phyloP scores from a whole-genome alignment of 2,888 invertebrate genomes.

The Tenthredo distinguenda region DNA sequence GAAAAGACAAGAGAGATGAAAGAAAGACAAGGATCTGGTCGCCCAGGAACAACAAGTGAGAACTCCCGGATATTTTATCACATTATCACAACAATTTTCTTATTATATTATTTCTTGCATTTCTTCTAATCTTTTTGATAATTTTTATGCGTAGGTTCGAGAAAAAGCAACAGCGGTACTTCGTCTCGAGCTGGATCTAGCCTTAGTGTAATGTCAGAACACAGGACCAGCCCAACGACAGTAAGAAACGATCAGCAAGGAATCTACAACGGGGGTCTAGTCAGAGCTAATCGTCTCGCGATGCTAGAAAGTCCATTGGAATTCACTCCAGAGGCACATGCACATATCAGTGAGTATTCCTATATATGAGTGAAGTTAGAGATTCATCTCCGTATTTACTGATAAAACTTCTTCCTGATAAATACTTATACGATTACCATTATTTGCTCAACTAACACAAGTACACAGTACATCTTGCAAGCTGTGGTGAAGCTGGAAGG shows the following conservation, averaged over 20 bases:
- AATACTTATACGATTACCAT: not conserved
- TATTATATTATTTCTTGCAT: not conserved
- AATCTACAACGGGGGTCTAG: slow-evolving; percentile 62
- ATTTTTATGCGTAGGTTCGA: slow-evolving; percentile 75
- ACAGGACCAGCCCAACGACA: slow-evolving; percentile 72
- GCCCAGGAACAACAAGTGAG: slow-evolving; percentile 77
- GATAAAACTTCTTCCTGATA: not conserved
- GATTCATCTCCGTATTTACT: not conserved
- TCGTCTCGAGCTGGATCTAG: slow-evolving; percentile 81
- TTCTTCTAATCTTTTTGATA: not conserved
- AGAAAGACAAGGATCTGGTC: slow-evolving; percentile 81
- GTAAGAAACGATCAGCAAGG: slow-evolving; percentile 66
- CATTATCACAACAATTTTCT: not conserved
- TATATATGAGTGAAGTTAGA: not conserved
- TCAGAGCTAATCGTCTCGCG: slow-evolving; percentile 61
- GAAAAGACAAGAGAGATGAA: slow-evolving; percentile 81
- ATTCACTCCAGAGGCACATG: slow-evolving; percentile 61
- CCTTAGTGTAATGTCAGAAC: slow-evolving; percentile 79
- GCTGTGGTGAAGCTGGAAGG: not conserved
- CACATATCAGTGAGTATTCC: slow-evolving; percentile 60
- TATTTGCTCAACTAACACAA: not conserved
- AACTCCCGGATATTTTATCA: not conserved
- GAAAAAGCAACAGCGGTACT: slow-evolving; percentile 80
- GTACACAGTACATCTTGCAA: not conserved
- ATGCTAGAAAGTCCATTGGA: slow-evolving; percentile 66